Evolutionary conservation across 2,797 vertebrate genomes (phyloP), one percentile per base, ranked within the genome.

Genomic region (Intellagama lesueurii): DNA sequence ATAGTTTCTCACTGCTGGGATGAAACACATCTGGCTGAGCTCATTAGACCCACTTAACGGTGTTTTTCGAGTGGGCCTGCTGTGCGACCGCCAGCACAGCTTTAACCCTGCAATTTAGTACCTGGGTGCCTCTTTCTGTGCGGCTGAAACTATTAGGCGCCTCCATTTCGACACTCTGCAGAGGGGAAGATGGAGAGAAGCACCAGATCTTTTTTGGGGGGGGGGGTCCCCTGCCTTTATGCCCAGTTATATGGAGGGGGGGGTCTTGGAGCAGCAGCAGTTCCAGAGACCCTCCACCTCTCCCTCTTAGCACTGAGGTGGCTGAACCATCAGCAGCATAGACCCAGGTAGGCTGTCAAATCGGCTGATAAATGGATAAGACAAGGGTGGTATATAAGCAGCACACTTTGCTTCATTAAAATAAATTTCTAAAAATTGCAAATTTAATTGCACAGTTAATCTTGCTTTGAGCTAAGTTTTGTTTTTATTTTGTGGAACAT

Each of bases 31-130:
- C 78, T 76, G 52, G 70, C 84, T 0, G 8, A 40, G 70, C 64
- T 88, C 87, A 47, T 77, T 49, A 49, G 28, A 32, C 72, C 44
- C 77, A 70, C 72, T 90, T 87, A 77, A 14, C 32, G 26, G 60
- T 35, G 5, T 82, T 52, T 86, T 52, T 81, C 44, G 30, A 5
- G 2, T 0, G 14, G 60, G 60, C 60, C 84, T 47, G 76, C 35
- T 44, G 72, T 35, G 52, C 12, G 9, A 44, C 84, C 76, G 78
- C 69, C 88, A 86, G 60, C 22, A 4, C 32, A 12, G 85, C 24
- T 68, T 47, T 26, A 77, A 28, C 47, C 79, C 85, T 86, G 73
- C 68, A 77, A 87, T 90, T 90, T 87, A 60, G 72, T 87, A 70
- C 89, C 85, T 32, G 14, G 89, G 47, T 1, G 28, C 30, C 79